phyloP scores from a whole-genome alignment of 2,888 invertebrate species.

The Zelleria hepariella region DNA sequence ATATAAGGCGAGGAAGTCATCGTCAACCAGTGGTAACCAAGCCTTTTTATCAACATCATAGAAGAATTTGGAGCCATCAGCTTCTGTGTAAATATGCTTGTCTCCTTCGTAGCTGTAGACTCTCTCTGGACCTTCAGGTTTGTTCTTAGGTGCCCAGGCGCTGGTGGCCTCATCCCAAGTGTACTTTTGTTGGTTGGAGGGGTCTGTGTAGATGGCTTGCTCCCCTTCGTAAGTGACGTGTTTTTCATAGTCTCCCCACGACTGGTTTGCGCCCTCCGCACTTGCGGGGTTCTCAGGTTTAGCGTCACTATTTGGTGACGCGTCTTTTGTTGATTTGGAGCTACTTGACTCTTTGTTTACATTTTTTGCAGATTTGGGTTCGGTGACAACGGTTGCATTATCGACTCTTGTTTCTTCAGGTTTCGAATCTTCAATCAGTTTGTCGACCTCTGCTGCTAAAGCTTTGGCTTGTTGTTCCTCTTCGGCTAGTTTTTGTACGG shows the following conservation, averaged over 20 bases:
- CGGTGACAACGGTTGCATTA: background rate
- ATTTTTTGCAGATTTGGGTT: background rate
- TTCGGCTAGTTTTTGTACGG: conserved; percentile 55
- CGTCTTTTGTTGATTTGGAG: conserved; percentile 33
- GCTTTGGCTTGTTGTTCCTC: conserved; percentile 35
- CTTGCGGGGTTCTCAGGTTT: background rate
- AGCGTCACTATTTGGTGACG: conserved; percentile 16
- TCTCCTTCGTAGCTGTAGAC: conserved; percentile 82
- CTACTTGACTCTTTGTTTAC: background rate
- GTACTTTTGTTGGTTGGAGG: conserved; percentile 76
- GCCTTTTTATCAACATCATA: conserved; percentile 93
- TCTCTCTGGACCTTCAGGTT: conserved; percentile 37
- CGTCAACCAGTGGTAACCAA: conserved; percentile 98
- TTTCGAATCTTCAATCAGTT: background rate
- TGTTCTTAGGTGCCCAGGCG: conserved; percentile 58
- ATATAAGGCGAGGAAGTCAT: conserved; percentile 96
- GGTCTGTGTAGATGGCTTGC: conserved; percentile 82
- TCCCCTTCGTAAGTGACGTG: conserved; percentile 80
- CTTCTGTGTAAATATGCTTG: conserved; percentile 84
- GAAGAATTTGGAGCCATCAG: conserved; percentile 90
- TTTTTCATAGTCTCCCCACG: conserved; percentile 64
- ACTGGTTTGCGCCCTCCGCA: conserved; percentile 12
- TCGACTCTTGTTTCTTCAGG: background rate
- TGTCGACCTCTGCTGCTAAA: background rate
- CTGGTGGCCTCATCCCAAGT: conserved; percentile 71